Evolutionary conservation across 2,113 vertebrate genomes (phyloP).

Genomic region (Choloepus hoffmanni): DNA sequence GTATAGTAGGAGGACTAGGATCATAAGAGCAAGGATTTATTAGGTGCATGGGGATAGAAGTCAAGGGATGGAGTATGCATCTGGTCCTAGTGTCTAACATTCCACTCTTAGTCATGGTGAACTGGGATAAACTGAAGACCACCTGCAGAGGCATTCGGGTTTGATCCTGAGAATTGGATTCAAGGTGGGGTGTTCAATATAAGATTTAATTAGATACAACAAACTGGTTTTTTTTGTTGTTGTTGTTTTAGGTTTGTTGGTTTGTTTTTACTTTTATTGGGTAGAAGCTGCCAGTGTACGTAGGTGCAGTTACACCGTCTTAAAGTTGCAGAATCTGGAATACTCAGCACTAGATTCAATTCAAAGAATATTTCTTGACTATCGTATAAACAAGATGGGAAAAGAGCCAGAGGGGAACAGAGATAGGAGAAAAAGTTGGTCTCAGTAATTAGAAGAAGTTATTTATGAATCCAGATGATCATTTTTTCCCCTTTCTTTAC

Average conservation of each 20-base stretch:
- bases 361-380: background rate
- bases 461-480: background rate
- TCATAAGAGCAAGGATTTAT: background rate
- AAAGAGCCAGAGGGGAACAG: background rate
- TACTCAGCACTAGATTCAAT: background rate
- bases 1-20: background rate
- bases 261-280: slow-evolving; percentile 17
- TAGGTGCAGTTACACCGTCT: background rate
- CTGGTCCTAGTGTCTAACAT: background rate
- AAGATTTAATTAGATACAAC: background rate
- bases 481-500: background rate
- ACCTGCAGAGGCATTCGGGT: background rate
- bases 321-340: background rate
- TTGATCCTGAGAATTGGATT: background rate
- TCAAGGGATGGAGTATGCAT: background rate
- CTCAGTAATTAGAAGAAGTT: background rate
- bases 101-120: background rate
- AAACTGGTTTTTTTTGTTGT: background rate
- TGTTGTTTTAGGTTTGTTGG: background rate
- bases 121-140: background rate
- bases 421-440: background rate
- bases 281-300: background rate
- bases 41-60: background rate
- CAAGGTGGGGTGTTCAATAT: background rate
- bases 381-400: background rate